Evolutionary conservation across 2,113 vertebrate genomes (phyloP).

Genomic region (Fregetta grallaria): DNA sequence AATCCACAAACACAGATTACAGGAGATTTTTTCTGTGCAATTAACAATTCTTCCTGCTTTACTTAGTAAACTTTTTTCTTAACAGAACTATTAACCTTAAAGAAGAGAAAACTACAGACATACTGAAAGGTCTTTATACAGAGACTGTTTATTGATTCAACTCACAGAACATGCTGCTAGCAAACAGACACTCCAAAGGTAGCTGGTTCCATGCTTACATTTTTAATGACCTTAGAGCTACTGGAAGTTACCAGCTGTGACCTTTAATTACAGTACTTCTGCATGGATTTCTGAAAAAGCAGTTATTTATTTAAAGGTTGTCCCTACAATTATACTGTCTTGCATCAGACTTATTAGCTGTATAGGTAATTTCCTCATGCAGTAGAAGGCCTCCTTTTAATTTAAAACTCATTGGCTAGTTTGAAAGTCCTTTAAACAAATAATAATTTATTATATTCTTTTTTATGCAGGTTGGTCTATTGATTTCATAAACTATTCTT

Average conservation of each 20-base stretch:
- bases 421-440: background rate
- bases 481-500: background rate
- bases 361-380: background rate
- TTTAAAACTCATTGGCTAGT: background rate
- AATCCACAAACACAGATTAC: background rate
- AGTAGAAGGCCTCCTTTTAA: background rate
- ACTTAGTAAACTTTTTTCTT: background rate
- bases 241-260: background rate
- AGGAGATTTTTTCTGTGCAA: background rate
- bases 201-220: background rate
- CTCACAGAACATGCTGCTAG: background rate
- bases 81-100: background rate
- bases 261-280: background rate
- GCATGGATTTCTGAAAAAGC: background rate
- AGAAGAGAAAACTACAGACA: background rate
- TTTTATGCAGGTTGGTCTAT: background rate
- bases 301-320: background rate
- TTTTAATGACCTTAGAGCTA: background rate
- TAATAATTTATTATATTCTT: background rate
- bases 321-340: background rate
- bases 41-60: background rate
- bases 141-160: background rate
- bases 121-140: background rate
- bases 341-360: background rate
- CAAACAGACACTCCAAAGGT: background rate